These are phyloP conservation scores for Protobothrops mucrosquamatus DNA, from an alignment of 2,113 vertebrate species.

Conservation along the genomic window DNA sequence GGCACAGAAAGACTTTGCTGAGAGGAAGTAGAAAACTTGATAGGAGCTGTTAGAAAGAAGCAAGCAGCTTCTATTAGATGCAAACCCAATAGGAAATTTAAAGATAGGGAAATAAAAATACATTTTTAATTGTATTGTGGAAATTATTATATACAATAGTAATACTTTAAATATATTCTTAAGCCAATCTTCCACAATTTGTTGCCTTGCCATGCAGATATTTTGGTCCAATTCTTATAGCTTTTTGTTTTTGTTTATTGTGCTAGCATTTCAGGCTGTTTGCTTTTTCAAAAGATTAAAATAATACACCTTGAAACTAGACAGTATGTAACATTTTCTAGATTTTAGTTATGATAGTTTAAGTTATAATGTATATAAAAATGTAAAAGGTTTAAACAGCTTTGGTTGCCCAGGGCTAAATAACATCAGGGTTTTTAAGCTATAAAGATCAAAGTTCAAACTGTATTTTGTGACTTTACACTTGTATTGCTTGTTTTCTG, in stretches of 20 bases:
- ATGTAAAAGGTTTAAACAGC: accelerated
- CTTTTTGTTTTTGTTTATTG: background rate
- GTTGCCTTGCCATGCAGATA: background rate
- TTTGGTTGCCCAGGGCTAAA: conserved; percentile 4
- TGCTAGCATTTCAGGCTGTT: background rate
- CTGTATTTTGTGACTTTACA: background rate
- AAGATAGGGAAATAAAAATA: background rate
- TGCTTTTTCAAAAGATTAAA: background rate
- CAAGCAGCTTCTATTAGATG: background rate
- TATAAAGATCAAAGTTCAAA: conserved; percentile 3
- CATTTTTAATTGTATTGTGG: background rate
- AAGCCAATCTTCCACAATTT: background rate
- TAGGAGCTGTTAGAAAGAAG: background rate
- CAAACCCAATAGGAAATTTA: background rate
- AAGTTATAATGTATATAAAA: conserved; percentile 8
- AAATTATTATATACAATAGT: background rate
- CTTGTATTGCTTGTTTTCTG: background rate
- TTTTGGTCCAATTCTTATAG: background rate
- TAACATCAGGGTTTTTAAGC: conserved; percentile 10
- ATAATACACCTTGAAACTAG: background rate
- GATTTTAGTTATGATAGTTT: conserved; percentile 26
- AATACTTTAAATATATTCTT: background rate
- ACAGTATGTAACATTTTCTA: background rate
- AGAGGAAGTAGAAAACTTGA: background rate
- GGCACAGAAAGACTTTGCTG: background rate